These are phyloP conservation scores for Drosophila nasuta DNA, from an alignment of 1,140 invertebrate species.

Conservation along the genomic window DNA sequence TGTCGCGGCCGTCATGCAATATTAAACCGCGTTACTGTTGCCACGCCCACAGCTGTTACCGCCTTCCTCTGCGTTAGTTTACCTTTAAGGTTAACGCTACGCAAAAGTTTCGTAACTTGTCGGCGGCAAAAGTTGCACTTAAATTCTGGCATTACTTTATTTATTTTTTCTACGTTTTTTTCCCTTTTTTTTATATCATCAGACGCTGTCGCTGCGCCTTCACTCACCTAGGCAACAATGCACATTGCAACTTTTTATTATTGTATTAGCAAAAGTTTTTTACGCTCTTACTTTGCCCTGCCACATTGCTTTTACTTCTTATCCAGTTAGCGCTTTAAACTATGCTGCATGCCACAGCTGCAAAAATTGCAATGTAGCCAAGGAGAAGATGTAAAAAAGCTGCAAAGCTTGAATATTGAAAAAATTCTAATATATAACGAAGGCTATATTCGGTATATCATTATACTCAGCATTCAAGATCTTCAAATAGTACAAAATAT, in stretches of 20 bases:
- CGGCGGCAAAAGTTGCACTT: slow-evolving; percentile 68
- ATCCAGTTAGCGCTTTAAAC: slow-evolving; percentile 17
- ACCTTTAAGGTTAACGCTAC: slow-evolving; percentile 70
- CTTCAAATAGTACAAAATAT: no score
- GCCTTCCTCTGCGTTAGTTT: slow-evolving; percentile 15
- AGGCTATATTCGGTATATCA: no score
- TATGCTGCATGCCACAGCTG: slow-evolving; percentile 11
- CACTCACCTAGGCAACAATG: slow-evolving; percentile 59
- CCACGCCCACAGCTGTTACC: slow-evolving; percentile 10
- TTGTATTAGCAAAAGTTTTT: slow-evolving; percentile 79
- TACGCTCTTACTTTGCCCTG: slow-evolving; percentile 63
- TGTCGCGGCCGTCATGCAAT: slow-evolving; percentile 62
- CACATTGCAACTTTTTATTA: slow-evolving; percentile 79
- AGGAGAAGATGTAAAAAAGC: not conserved
- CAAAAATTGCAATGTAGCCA: not conserved
- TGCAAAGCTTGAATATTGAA: no score
- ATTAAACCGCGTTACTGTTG: slow-evolving; percentile 52
- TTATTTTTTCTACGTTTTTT: slow-evolving; percentile 12
- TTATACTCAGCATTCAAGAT: no score
- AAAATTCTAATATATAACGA: no score
- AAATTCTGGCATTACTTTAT: slow-evolving; percentile 52
- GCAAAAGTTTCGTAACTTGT: slow-evolving; percentile 68
- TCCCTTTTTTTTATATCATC: slow-evolving; percentile 47
- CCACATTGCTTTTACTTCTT: slow-evolving; percentile 35
- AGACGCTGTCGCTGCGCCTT: slow-evolving; percentile 4